Base-by-base conservation (phyloP, 2,113 vertebrate species). In the Leucopsar rothschildi region DNA sequence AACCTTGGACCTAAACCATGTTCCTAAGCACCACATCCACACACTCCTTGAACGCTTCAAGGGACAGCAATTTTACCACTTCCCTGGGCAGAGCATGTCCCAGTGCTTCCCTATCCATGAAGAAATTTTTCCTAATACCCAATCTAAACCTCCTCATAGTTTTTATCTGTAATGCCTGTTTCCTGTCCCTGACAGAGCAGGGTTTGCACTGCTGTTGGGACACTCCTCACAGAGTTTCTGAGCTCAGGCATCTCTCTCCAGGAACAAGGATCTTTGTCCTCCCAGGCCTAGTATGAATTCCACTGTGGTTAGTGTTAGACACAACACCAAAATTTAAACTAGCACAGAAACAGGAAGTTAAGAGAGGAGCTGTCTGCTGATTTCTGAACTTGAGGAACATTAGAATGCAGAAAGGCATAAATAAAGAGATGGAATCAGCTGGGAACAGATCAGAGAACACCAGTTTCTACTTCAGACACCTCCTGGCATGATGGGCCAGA, bases 301-400 rank as follows among this genome's bases (percentile, higher is more conserved):
- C 23, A n/a, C 4, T 29, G 45, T 33, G 45, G 22, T 82, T 52
- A 40, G 17, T 11, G 3, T 64, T 72, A 82, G 20, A 24, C 0
- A 1, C 1, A 2, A 44, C 0, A 0, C 24, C 81, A 56, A 75
- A 60, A 78, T 19, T 79, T 75, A 76, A 85, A 65, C 55, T 23
- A 69, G 27, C 19, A 71, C 31, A 80, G 71, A 90, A 90, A 70
- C 14, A 57, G 68, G 18, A 71, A 72, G 18, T 11, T 71, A 56
- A 33, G 59, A 52, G 17, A 65, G 22, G 47, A 70, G 19, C 23
- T 82, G 17, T 27, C 40, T 71, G 61, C 5, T 19, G 56, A 4
- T 14, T 69, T 92, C 61, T 49, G 53, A 84, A 85, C 29, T 45
- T 79, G 29, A 87, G 25, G 21, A 90, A 18, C 28, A 6, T 31